Percentiles rank a stretch among this genome's conserved stretches.
Evolutionary conservation across 2,888 invertebrate species (phyloP).

Genomic region (Rhingia rostrata): DNA sequence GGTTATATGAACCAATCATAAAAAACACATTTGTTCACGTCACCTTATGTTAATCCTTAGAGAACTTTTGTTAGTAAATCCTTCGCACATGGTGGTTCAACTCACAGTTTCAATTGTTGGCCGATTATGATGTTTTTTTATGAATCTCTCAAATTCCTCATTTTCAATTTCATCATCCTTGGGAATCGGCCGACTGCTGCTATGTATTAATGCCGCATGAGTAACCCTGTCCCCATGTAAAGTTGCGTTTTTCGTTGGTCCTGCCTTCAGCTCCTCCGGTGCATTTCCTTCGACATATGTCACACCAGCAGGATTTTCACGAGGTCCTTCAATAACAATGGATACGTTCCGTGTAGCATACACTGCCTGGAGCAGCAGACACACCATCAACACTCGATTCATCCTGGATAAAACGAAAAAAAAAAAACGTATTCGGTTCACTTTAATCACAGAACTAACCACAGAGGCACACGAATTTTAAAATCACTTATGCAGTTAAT

Average conservation of each 20-base stretch:
- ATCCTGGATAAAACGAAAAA: conserved; percentile 77
- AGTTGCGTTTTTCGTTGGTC: conserved; percentile 68
- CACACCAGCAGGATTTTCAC: conserved; percentile 84
- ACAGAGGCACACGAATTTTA: conserved; percentile 28
- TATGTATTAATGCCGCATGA: conserved; percentile 53
- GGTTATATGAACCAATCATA: too few relatives aligned
- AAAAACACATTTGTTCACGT: too few relatives aligned
- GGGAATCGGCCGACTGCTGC: conserved; percentile 47
- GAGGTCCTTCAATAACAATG: conserved; percentile 78
- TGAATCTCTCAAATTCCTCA: conserved; percentile 81
- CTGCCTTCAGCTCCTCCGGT: conserved; percentile 79
- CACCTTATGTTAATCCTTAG: too few relatives aligned
- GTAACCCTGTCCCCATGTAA: conserved; percentile 25
- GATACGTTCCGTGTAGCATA: conserved; percentile 78
- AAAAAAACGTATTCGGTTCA: conserved; percentile 58
- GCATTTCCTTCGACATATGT: conserved; percentile 83
- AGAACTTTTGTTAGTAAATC: background rate
- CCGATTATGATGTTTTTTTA: conserved; percentile 80
- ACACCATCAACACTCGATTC: conserved; percentile 76
- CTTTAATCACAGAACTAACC: conserved; percentile 34
- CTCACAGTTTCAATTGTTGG: conserved; percentile 81
- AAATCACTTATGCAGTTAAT: conserved; percentile 30
- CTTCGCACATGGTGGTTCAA: background rate
- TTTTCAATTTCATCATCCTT: conserved; percentile 77
- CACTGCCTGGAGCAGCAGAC: conserved; percentile 56